A percentile compares a stretch with the other conserved stretches of the same genome.
These are phyloP conservation scores for Mylabris phalerata DNA, from an alignment of 1,140 invertebrate species.

Conservation along the genomic window DNA sequence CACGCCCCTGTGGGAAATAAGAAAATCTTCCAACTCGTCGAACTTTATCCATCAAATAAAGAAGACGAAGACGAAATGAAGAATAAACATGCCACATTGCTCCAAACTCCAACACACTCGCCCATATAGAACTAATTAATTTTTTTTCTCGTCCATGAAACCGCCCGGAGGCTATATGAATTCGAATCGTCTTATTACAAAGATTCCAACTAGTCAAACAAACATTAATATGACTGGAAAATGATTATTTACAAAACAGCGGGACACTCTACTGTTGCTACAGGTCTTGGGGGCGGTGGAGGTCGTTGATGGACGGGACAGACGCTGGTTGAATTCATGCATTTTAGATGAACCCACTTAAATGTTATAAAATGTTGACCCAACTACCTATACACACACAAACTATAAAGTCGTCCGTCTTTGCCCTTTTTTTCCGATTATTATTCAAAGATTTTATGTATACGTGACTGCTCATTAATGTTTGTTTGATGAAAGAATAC, in stretches of 20 bases:
- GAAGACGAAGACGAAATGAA: not conserved
- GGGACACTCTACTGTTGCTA: slow-evolving; percentile 12
- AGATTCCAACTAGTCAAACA: slow-evolving; percentile 23
- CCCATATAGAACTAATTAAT: too few relatives aligned
- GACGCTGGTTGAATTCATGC: slow-evolving; percentile 12
- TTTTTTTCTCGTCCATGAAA: too few relatives aligned
- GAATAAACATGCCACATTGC: too few relatives aligned
- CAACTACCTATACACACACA: slow-evolving; percentile 5
- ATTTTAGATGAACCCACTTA: slow-evolving; percentile 19
- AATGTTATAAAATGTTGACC: slow-evolving; percentile 26
- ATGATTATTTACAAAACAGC: slow-evolving; percentile 33
- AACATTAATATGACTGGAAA: slow-evolving; percentile 32
- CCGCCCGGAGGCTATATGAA: too few relatives aligned
- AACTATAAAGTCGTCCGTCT: too few relatives aligned
- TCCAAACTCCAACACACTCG: too few relatives aligned
- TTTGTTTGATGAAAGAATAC: slow-evolving; percentile 8
- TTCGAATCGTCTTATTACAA: not conserved
- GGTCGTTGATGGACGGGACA: not conserved
- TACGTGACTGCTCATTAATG: slow-evolving; percentile 25
- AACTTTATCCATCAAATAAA: slow-evolving; percentile 20
- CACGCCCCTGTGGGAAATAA: slow-evolving; percentile 26
- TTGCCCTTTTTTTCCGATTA: slow-evolving; percentile 2
- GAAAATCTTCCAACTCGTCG: slow-evolving; percentile 18
- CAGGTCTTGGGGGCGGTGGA: not conserved
- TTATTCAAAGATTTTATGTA: not conserved